Base-by-base conservation (phyloP, 2,113 vertebrate species). In the Eurypyga helias region DNA sequence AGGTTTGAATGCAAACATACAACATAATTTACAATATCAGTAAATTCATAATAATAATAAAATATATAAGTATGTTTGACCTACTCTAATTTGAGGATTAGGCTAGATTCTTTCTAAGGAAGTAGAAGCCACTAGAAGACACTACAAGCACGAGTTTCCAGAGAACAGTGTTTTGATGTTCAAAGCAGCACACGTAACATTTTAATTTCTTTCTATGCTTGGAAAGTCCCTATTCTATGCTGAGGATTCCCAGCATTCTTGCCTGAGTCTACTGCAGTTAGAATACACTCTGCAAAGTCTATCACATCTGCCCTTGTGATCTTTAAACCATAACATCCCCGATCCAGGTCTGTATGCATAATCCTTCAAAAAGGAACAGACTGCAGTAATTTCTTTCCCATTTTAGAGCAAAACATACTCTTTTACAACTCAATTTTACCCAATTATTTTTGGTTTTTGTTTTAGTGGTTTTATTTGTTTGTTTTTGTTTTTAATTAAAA, bases 391-490 rank as follows among this genome's bases (percentile, higher is more conserved):
- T 83, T 64, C 41, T 81, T 20, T 57, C 38, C 15, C 21, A 3
- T 34, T 12, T 77, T 64, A 60, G 20, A 60, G 54, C 2, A 81
- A 77, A 77, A 72, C 1, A n/a, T 31, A 46, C 5, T 16, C 67
- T 9, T 34, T 69, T 38, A 20, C 18, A 72, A 57, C 9, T 48
- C 7, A 48, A 7, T 38, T 57, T 72, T 75, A 26, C 26, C 23
- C 5, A 10, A 2, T 13, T 38, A 3, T 2, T 82, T 66, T 10
- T 23, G 25, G 9, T 6, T 0, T n/a, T 72, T 46, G 10, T 69
- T 78, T 45, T 4, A 1, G 65, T 33, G 58, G 24, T 21, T 41
- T 20, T 52, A 17, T 13, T 60, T 38, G 7, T 4, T 55, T 54
- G 23, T 10, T 3, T 49, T 26, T 62, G 13, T 17, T 9, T 41